Base-by-base conservation (phyloP, 1,140 invertebrate genomes). In the Eumaeus atala region DNA sequence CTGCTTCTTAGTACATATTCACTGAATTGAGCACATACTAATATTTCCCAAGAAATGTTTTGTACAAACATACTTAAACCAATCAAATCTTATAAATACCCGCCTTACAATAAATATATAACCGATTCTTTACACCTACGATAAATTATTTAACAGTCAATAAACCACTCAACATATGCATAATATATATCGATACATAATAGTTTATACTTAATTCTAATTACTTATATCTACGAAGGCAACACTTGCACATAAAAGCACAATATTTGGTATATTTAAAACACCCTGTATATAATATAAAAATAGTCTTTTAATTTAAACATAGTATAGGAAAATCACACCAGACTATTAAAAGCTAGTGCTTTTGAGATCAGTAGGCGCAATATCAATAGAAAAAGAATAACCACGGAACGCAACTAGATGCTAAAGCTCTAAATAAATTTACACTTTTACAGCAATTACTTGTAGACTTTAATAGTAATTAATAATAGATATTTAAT, bases 201-300 rank as follows among this genome's bases (percentile, higher is more conserved):
- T 40, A 56, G 48, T 56, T 50, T 14, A 55, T 54, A 48, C 49
- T 51, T 37, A 48, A 9, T 55, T 58, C 33, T 55, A 48, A 16
- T 14, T 44, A 54, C 51, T 65, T 72, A 28, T 28, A 79, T 68
- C 67, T 81, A 77, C 58, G 71, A 79, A 86, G 78, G 77, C 77
- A 81, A 77, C 72, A 74, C 61, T 76, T 75, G 76, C 70, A 72
- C 64, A 62, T 82, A 86, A 86, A 86, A 86, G 80, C 79, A 84
- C 72, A 74, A 61, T 84, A 69, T 84, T 84, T 86, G 80, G 80
- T 82, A 77, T 84, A 80, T 75, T 76, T 72, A 67, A 67, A 81
- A 82, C 80, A 86, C 81, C 80, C 83, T 86, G 83, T 86, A 83
- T 79, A 82, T 61, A 60, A 70, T 80, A 85, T 77, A 74, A 83